Percentiles rank a stretch among this genome's conserved stretches.
These are phyloP conservation scores for Dascyllus trimaculatus DNA, from an alignment of 2,113 vertebrate species.

Conservation along the genomic window DNA sequence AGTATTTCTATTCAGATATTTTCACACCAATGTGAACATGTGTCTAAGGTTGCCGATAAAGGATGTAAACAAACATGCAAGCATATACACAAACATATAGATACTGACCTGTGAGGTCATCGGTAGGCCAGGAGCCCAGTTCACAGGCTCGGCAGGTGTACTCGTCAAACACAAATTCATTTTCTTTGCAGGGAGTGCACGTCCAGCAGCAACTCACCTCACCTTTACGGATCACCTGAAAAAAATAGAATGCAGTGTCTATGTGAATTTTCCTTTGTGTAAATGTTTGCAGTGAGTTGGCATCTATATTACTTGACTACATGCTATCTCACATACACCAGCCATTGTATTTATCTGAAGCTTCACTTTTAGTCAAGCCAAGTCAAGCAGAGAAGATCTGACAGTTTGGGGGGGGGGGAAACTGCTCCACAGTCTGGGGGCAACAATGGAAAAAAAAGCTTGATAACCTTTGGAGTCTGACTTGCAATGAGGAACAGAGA, in stretches of 20 bases:
- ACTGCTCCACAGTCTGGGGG: too few relatives aligned
- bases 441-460: background rate
- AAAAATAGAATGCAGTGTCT: background rate
- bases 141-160: conserved; percentile 96
- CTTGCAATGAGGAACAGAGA: background rate
- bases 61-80: background rate
- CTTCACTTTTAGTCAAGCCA: conserved; percentile 12
- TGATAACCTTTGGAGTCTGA: background rate
- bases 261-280: background rate
- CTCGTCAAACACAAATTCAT: conserved; percentile 96
- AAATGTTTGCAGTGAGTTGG: background rate
- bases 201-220: conserved; percentile 99
- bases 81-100: conserved; percentile 19
- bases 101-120: conserved; percentile 92
- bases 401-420: background rate
- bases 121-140: conserved; percentile 94
- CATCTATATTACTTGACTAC: background rate
- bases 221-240: conserved; percentile 97
- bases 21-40: background rate
- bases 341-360: background rate
- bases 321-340: background rate
- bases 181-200: conserved; percentile 97
- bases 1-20: background rate
- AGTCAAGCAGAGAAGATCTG: background rate
- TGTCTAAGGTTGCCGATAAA: background rate